Evolutionary conservation across 2,113 vertebrate species (phyloP).

Genomic region (Cathartes aura): DNA sequence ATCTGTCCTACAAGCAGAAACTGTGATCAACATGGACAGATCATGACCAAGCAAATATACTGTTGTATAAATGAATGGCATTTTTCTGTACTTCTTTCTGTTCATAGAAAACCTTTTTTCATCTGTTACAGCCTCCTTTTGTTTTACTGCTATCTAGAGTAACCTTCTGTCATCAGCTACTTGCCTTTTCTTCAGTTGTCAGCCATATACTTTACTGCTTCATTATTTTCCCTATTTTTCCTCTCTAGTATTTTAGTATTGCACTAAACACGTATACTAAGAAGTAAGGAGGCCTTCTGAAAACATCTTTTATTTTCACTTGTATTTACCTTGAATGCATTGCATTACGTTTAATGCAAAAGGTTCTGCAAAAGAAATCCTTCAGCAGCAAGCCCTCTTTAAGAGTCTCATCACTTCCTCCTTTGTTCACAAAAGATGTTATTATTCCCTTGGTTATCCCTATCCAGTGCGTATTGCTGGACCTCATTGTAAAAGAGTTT

Average conservation of each 20-base stretch:
- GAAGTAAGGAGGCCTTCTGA: neutral
- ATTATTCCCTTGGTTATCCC: neutral
- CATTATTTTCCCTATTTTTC: neutral
- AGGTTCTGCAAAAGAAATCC: neutral
- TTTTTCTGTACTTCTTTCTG: neutral
- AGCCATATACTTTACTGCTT: neutral
- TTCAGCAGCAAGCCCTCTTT: neutral
- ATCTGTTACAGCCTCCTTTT: neutral
- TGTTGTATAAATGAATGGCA: neutral
- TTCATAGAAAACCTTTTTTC: neutral
- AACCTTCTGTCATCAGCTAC: neutral
- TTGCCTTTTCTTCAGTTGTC: neutral
- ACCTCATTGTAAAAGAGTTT: neutral
- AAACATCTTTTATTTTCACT: neutral
- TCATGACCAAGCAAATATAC: neutral
- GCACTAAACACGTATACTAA: neutral
- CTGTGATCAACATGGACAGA: neutral
- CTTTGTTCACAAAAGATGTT: neutral
- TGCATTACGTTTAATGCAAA: neutral
- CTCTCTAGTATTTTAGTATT: neutral
- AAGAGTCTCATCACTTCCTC: neutral
- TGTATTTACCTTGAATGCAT: neutral
- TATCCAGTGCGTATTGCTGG: neutral
- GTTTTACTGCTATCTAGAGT: slow-evolving; percentile 28
- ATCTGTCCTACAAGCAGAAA: neutral